Evolutionary conservation across 2,113 vertebrate genomes (phyloP).

Genomic region (Nothocercus julius): DNA sequence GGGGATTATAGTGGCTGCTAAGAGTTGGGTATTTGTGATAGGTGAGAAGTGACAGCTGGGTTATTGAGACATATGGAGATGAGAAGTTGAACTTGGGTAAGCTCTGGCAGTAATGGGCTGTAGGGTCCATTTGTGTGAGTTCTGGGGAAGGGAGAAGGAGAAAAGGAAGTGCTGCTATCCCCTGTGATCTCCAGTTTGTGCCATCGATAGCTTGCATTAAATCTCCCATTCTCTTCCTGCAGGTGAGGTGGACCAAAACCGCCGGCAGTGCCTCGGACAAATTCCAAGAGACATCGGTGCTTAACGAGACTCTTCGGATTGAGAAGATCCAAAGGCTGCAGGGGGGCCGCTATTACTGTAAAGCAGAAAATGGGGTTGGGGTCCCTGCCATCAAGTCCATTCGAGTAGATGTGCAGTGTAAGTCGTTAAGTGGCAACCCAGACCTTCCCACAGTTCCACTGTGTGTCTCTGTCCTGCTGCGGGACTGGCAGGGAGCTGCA

Average conservation of each 20-base stretch:
- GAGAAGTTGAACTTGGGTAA: background rate
- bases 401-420: conserved; percentile 99
- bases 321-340: conserved; percentile 91
- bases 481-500: conserved; percentile 46
- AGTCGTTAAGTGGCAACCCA: conserved; percentile 79
- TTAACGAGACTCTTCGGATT: conserved; percentile 95
- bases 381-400: conserved; percentile 99
- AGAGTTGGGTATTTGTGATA: rapidly evolving
- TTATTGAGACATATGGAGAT: background rate
- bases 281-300: conserved; percentile 97
- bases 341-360: conserved; percentile 99
- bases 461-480: conserved; percentile 21
- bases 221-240: background rate
- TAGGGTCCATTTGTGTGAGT: background rate
- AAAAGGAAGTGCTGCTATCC: background rate
- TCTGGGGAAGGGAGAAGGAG: background rate
- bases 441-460: conserved; percentile 75
- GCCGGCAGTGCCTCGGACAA: conserved; percentile 96
- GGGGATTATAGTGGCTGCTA: background rate
- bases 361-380: conserved; percentile 98
- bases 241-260: conserved; percentile 98
- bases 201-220: background rate
- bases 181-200: background rate
- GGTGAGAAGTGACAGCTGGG: background rate
- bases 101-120: background rate